A percentile compares a stretch with the other conserved stretches of the same genome.
Evolutionary conservation across 2,797 vertebrate species (phyloP).

Genomic region (Menidia menidia): DNA sequence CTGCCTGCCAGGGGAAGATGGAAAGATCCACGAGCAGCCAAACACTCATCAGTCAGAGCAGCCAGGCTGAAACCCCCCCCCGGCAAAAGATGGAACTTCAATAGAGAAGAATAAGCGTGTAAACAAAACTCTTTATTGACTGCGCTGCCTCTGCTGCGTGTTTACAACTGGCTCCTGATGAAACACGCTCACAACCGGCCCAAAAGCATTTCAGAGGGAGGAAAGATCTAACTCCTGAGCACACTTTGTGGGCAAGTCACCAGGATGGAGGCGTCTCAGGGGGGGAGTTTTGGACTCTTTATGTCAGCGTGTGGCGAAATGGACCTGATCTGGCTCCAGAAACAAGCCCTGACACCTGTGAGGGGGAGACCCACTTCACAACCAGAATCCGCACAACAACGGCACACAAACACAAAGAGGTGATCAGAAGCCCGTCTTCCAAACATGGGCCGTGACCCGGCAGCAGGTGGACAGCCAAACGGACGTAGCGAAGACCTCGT

Average conservation of each 20-base stretch:
- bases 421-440: too few relatives aligned
- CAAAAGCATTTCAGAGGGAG: constrained; percentile 17
- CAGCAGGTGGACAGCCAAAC: constrained; percentile 24
- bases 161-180: constrained; percentile 38
- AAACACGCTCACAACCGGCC: constrained; percentile 12
- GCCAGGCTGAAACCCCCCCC: constrained; percentile 54
- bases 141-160: constrained; percentile 27
- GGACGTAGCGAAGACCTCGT: constrained; percentile 38
- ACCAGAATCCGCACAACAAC: constrained; percentile 54
- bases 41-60: constrained; percentile 56
- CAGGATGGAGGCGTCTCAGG: too few relatives aligned
- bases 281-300: too few relatives aligned
- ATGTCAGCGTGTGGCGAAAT: constrained; percentile 20
- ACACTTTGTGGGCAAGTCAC: neutral
- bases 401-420: constrained; percentile 46
- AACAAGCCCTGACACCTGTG: constrained; percentile 35
- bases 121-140: constrained; percentile 25
- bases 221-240: constrained; percentile 4
- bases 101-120: constrained; percentile 37
- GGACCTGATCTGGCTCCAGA: constrained; percentile 49
- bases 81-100: constrained; percentile 49
- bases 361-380: constrained; percentile 76
- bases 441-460: too few relatives aligned
- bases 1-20: constrained; percentile 59
- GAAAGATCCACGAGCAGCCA: constrained; percentile 56